phyloP scores from a whole-genome alignment of 2,113 vertebrate species.

The Cavia porcellus region DNA sequence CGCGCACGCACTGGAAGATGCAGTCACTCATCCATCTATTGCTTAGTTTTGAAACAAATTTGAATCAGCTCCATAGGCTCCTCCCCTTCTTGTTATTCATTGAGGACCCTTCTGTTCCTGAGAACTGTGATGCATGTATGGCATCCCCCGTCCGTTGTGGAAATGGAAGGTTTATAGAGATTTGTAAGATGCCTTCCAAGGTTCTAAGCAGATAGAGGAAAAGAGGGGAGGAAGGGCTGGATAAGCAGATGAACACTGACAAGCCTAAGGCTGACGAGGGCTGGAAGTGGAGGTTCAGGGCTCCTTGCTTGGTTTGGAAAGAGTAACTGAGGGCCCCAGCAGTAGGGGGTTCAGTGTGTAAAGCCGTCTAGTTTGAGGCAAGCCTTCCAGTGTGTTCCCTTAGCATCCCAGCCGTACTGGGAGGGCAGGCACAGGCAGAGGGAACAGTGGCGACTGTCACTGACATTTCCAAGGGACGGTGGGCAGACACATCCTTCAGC shows the following conservation, averaged over 20 bases:
- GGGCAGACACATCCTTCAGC: neutral
- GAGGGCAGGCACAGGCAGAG: neutral
- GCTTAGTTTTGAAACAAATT: slow-evolving; percentile 62
- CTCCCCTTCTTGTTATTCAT: neutral
- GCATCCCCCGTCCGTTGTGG: neutral
- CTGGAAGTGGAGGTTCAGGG: neutral
- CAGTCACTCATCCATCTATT: slow-evolving; percentile 6
- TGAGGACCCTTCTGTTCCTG: neutral
- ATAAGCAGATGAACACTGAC: neutral
- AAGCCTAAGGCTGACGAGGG: neutral
- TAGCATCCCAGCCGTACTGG: neutral
- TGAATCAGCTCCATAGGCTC: neutral
- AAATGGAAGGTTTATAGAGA: neutral
- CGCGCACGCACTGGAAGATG: neutral
- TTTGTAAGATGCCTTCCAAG: neutral
- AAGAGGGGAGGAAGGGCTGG: neutral
- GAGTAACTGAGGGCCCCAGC: neutral
- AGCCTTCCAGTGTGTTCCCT: neutral
- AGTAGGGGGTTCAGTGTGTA: neutral
- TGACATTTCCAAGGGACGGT: neutral
- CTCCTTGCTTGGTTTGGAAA: neutral
- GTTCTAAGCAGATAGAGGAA: neutral
- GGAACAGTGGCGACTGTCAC: too few species aligned
- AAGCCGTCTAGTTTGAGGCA: neutral
- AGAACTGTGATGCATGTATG: neutral